Evolutionary conservation across 1,140 invertebrate species (phyloP).

Genomic region (Drosophila bifasciata): DNA sequence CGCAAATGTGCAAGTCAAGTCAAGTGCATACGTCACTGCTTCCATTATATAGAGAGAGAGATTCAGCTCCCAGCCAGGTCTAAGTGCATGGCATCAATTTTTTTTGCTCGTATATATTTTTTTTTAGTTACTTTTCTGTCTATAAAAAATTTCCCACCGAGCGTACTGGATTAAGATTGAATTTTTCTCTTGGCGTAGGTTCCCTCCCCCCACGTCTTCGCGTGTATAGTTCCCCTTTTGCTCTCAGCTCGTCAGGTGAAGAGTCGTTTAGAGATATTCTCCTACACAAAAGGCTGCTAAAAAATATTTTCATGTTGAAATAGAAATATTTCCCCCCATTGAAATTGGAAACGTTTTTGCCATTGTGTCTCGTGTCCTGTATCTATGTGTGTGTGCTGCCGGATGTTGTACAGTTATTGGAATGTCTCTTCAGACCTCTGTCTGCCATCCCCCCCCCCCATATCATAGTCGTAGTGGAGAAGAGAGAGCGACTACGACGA

Average conservation of each 20-base stretch:
- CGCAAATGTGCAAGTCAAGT: constrained; percentile 71
- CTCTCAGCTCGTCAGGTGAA: constrained; percentile 57
- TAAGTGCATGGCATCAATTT: constrained; percentile 42
- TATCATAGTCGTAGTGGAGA: background rate
- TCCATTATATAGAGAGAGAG: constrained; percentile 39
- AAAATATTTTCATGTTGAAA: constrained; percentile 76
- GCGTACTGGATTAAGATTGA: constrained; percentile 73
- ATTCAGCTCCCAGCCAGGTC: constrained; percentile 14
- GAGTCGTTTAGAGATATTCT: constrained; percentile 65
- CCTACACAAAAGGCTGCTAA: constrained; percentile 60
- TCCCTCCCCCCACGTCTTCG: background rate
- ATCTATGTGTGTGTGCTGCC: constrained; percentile 37
- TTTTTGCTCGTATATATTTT: constrained; percentile 1
- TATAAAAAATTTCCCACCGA: constrained; percentile 53
- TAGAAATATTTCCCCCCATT: constrained; percentile 73
- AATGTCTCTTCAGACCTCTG: constrained; percentile 69
- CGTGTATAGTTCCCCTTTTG: too few species aligned
- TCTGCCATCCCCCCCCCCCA: constrained; percentile 30
- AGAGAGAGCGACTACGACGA: constrained; percentile 20
- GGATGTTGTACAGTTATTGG: constrained; percentile 80
- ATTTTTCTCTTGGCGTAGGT: constrained; percentile 44
- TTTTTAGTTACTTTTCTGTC: constrained; percentile 32
- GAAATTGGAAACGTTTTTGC: constrained; percentile 76
- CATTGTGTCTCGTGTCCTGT: constrained; percentile 50
- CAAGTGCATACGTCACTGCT: constrained; percentile 70